Percentiles rank a stretch among this genome's conserved stretches.
phyloP scores from a whole-genome alignment of 1,140 invertebrate species.

The Lerema accius region DNA sequence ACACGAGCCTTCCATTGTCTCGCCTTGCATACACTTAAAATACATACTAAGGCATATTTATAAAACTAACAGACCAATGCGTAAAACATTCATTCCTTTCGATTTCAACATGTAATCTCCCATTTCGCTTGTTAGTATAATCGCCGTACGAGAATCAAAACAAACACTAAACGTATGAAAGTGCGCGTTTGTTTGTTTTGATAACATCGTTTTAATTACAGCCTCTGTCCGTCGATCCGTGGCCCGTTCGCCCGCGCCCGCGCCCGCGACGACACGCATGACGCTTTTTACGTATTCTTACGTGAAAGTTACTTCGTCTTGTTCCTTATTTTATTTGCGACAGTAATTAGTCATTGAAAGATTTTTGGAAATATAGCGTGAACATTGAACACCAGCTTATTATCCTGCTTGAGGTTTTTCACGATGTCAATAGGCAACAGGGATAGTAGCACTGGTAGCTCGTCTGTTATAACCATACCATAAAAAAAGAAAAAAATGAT shows the following conservation, averaged over 20 bases:
- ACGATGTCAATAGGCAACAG: too few relatives aligned
- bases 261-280: constrained; percentile 10
- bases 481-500: too few relatives aligned
- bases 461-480: too few relatives aligned
- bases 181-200: constrained; percentile 24
- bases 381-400: too few relatives aligned
- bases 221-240: neutral
- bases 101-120: neutral
- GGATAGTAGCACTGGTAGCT: too few relatives aligned
- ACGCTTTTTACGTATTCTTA: constrained; percentile 10
- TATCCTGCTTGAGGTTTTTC: too few relatives aligned
- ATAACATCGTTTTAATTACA: constrained; percentile 21
- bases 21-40: too few relatives aligned
- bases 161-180: constrained; percentile 21
- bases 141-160: constrained; percentile 3
- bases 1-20: too few relatives aligned
- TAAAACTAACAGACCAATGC: too few relatives aligned
- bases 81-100: neutral
- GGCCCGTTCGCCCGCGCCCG: neutral
- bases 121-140: neutral
- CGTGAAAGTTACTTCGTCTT: constrained; percentile 19
- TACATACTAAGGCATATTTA: too few relatives aligned
- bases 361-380: neutral
- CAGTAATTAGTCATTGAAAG: neutral
- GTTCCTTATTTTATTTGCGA: constrained; percentile 6